Base-by-base conservation (phyloP, 1,140 invertebrate species). In the Drosophila athabasca region DNA sequence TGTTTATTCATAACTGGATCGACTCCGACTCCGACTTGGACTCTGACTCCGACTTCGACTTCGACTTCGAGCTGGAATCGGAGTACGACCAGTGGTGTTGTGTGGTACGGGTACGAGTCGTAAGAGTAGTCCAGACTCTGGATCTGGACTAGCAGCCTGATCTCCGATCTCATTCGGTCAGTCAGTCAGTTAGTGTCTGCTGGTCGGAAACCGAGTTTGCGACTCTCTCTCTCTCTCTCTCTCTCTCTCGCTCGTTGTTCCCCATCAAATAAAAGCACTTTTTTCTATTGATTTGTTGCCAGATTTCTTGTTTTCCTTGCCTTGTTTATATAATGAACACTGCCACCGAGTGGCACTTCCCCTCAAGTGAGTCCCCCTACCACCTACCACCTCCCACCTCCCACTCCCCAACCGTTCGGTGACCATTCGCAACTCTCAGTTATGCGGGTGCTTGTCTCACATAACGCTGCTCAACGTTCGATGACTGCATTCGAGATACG, bases 251-350 rank as follows among this genome's bases (percentile, higher is more conserved):
- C 11, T 39, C 35, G 35, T 39, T 39, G 35, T 39, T 39, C 35
- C 35, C 35, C 35, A 73, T 65, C 50, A 73, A 73, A 65, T 64
- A 73, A 73, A 74, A 74, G 43, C 70, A 74, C 66, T 69, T 65
- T 74, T 85, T 80, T 76, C 78, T 82, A 85, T 87, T 87, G 82
- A 85, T 85, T 85, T 85, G 82, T 82, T 22, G 82, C 83, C 74
- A 85, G 82, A 87, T 85, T 85, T 85, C 82, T 85, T 81, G 82
- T 87, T 85, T 82, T 82, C 82, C 82, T 85, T 85, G 81, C 68
- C 66, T 60, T 62, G 78, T 87, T 85, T 85, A 85, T 75, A 85
- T 85, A 85, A 85, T 78, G 68, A 81, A 87, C 35, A 13, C 71
- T 87, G 81, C 82, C 80, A 78, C 82, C 68, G 79, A 50, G 60